A percentile compares a stretch with the other conserved stretches of the same genome.
Conservation (phyloP, 2,888 invertebrate genomes). For the Perithous albicinctus region DNA sequence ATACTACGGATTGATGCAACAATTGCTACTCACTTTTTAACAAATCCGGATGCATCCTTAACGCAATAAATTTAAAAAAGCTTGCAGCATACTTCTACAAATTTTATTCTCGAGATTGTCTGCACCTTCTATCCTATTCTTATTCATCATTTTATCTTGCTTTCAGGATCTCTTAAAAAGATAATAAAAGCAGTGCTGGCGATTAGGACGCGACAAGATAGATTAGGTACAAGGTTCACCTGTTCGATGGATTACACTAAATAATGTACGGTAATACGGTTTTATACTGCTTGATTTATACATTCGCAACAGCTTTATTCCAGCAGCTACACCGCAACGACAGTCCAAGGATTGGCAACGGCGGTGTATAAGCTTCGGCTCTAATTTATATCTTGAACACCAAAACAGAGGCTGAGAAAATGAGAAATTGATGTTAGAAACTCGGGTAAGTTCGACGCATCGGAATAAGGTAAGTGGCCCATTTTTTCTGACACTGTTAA, state of each 20-base stretch:
- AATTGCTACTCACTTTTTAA: no score
- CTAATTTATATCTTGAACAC: background rate
- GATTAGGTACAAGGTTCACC: background rate
- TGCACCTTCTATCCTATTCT: no score
- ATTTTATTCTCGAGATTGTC: no score
- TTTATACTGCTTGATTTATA: background rate
- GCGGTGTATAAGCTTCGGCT: slow-evolving; percentile 3
- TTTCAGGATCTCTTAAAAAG: background rate
- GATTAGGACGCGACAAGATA: background rate
- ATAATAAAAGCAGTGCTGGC: background rate
- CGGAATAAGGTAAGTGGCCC: background rate
- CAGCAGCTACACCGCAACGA: background rate
- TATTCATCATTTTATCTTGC: no score
- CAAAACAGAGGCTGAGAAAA: slow-evolving; percentile 1
- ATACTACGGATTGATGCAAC: no score
- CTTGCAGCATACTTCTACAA: no score
- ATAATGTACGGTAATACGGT: background rate
- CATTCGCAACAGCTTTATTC: background rate
- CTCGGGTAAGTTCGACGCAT: background rate
- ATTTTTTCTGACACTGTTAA: no score
- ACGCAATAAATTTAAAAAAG: no score
- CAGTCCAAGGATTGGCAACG: background rate
- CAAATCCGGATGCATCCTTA: no score
- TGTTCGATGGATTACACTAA: background rate
- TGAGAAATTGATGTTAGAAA: slow-evolving; percentile 20